phyloP scores from a whole-genome alignment of 1,140 invertebrate genomes.

The Chrysoperla carnea region DNA sequence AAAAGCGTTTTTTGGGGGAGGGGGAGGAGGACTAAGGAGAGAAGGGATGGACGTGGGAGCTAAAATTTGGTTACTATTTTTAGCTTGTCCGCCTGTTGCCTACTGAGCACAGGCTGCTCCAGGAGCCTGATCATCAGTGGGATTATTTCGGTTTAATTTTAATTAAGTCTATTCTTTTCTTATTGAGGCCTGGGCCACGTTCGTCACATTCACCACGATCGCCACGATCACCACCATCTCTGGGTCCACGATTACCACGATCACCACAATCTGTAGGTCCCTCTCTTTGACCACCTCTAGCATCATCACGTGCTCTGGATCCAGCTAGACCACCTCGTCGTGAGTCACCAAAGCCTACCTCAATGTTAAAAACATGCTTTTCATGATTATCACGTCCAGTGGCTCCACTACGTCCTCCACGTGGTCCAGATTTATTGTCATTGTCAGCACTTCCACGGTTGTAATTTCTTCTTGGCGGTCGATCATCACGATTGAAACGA shows the following conservation, averaged over 20 bases:
- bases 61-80: slow-evolving; percentile 3
- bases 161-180: slow-evolving; percentile 13
- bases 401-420: slow-evolving; percentile 25
- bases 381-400: slow-evolving; percentile 27
- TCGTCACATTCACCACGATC: slow-evolving; percentile 12
- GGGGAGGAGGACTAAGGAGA: too few species aligned
- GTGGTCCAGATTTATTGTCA: slow-evolving; percentile 26
- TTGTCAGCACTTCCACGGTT: slow-evolving; percentile 26
- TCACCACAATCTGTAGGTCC: slow-evolving; percentile 10
- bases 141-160: neutral
- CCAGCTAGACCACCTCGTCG: slow-evolving; percentile 48
- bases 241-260: slow-evolving; percentile 15
- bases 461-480: slow-evolving; percentile 17
- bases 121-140: neutral
- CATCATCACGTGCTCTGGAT: slow-evolving; percentile 31
- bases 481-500: slow-evolving; percentile 10
- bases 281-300: slow-evolving; percentile 27
- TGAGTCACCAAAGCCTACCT: slow-evolving; percentile 74
- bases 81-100: neutral
- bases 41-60: too few species aligned
- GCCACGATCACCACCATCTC: slow-evolving; percentile 17
- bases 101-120: neutral
- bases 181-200: slow-evolving; percentile 18
- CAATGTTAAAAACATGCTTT: slow-evolving; percentile 73
- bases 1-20: too few species aligned